phyloP scores from a whole-genome alignment of 2,113 vertebrate genomes.

The Seriola aureovittata region DNA sequence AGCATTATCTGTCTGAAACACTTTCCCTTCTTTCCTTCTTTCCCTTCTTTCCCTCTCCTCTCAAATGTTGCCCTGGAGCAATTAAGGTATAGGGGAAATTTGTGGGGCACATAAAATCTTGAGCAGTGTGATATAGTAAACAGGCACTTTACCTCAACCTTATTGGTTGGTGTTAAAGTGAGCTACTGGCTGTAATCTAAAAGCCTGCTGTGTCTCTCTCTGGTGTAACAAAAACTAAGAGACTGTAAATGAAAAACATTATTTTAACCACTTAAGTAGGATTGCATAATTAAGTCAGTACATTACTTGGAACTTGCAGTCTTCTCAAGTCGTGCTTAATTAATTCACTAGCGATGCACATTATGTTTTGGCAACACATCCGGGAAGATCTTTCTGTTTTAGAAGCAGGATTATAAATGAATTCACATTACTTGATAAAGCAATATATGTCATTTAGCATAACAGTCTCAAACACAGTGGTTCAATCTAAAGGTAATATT shows the following conservation, averaged over 20 bases:
- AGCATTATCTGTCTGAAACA: slow-evolving; percentile 51
- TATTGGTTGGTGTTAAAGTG: slow-evolving; percentile 67
- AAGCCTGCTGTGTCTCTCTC: slow-evolving; percentile 51
- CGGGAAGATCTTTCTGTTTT: slow-evolving; percentile 25
- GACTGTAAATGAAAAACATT: slow-evolving; percentile 71
- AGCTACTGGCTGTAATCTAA: slow-evolving; percentile 63
- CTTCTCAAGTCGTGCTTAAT: slow-evolving; percentile 40
- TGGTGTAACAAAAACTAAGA: slow-evolving; percentile 58
- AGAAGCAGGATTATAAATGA: slow-evolving; percentile 41
- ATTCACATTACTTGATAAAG: slow-evolving; percentile 44
- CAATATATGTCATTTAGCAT: slow-evolving; percentile 41
- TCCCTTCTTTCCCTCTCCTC: slow-evolving; percentile 36
- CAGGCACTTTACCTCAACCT: slow-evolving; percentile 64
- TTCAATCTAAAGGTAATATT: slow-evolving; percentile 70
- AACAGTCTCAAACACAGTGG: slow-evolving; percentile 59
- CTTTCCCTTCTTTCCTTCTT: slow-evolving; percentile 34
- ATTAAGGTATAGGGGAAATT: slow-evolving; percentile 73
- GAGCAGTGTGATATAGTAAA: slow-evolving; percentile 70
- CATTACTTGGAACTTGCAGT: slow-evolving; percentile 44
- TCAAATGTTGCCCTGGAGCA: slow-evolving; percentile 63
- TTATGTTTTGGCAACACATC: slow-evolving; percentile 16
- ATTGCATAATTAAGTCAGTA: slow-evolving; percentile 61
- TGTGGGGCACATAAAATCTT: slow-evolving; percentile 71
- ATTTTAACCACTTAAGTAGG: slow-evolving; percentile 64
- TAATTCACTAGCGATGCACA: slow-evolving; percentile 2